These are phyloP conservation scores for Digitonthophagus gazella DNA, from an alignment of 2,888 invertebrate species.

Conservation along the genomic window DNA sequence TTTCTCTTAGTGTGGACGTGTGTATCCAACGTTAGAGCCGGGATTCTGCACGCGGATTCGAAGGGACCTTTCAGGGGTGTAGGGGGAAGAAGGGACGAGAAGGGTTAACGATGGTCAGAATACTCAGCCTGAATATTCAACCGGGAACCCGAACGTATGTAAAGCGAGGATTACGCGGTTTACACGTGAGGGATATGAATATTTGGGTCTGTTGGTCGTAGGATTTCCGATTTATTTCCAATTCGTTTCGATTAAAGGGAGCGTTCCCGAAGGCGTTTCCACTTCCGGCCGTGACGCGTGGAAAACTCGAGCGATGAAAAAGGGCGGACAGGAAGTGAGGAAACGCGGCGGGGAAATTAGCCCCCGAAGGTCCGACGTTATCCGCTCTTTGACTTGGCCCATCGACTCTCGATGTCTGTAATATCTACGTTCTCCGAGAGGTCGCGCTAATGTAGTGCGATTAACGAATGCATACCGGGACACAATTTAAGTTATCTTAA, in stretches of 20 bases:
- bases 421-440: too few species aligned
- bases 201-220: background rate
- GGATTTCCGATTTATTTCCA: background rate
- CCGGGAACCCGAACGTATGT: constrained; percentile 8
- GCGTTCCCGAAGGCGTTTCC: background rate
- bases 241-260: background rate
- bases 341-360: background rate
- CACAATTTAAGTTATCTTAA: background rate
- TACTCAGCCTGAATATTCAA: constrained; percentile 22
- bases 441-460: background rate
- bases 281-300: background rate
- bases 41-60: constrained; percentile 3
- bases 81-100: background rate
- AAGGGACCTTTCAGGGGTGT: background rate
- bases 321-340: background rate
- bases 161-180: constrained; percentile 13
- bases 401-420: too few species aligned
- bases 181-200: background rate
- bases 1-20: constrained; percentile 19
- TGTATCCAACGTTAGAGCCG: constrained; percentile 11
- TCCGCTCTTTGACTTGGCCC: background rate
- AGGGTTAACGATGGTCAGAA: background rate
- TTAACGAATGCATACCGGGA: background rate
- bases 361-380: background rate
- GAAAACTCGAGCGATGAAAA: background rate